Evolutionary conservation across 2,113 vertebrate species (phyloP).

Genomic region (Mesocricetus auratus): DNA sequence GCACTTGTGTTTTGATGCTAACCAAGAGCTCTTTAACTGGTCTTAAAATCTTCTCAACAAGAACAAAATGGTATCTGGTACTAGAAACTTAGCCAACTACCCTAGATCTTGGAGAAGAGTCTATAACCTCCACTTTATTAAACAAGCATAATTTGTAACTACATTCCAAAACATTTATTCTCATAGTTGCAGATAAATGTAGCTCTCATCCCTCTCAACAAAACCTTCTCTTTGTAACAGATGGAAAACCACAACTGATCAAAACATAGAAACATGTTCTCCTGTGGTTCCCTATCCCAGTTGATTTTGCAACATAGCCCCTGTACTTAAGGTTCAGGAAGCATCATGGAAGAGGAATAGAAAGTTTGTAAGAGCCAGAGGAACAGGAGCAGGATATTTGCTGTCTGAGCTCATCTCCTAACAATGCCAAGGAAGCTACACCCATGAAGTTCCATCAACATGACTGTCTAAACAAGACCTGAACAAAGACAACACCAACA

Average conservation of each 20-base stretch:
- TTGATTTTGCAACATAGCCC: neutral
- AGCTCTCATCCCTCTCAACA: neutral
- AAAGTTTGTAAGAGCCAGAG: neutral
- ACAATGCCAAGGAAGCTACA: neutral
- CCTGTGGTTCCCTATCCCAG: neutral
- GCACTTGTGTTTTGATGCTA: neutral
- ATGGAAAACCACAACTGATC: neutral
- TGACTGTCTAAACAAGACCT: neutral
- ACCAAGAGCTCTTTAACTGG: neutral
- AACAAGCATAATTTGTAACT: neutral
- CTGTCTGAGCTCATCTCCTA: neutral
- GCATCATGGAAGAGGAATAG: neutral
- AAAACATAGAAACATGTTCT: neutral
- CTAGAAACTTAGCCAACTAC: neutral
- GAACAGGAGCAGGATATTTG: neutral
- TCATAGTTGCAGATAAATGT: neutral
- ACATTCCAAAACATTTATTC: neutral
- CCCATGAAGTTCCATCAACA: neutral
- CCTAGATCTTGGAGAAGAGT: neutral
- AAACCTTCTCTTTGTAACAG: neutral
- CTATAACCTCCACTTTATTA: neutral
- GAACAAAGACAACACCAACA: neutral
- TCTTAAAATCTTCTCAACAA: neutral
- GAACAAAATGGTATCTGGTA: neutral
- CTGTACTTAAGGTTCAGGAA: neutral